Evolutionary conservation across 1,140 invertebrate species (phyloP).

Genomic region (Drosophila orosa): DNA sequence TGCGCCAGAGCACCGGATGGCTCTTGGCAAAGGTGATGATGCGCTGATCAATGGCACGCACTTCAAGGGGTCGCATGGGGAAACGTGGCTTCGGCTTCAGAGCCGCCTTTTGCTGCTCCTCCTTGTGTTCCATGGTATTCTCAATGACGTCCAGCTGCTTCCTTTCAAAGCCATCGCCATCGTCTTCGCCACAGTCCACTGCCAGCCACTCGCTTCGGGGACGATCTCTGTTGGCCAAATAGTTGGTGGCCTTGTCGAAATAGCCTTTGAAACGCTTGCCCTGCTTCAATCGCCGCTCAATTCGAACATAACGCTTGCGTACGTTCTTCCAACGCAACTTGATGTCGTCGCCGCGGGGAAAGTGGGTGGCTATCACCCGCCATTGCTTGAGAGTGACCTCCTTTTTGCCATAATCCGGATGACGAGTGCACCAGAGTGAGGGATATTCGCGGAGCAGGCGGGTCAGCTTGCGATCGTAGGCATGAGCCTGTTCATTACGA

Average conservation of each 20-base stretch:
- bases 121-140: slow-evolving; percentile 53
- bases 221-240: slow-evolving; percentile 71
- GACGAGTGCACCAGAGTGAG: slow-evolving; percentile 76
- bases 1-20: slow-evolving; percentile 79
- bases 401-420: slow-evolving; percentile 78
- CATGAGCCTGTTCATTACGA: slow-evolving; percentile 75
- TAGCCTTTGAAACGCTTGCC: slow-evolving; percentile 82
- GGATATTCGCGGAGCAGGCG: slow-evolving; percentile 72
- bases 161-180: slow-evolving; percentile 71
- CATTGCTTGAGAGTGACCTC: slow-evolving; percentile 77
- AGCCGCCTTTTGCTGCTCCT: not conserved
- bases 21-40: slow-evolving; percentile 83
- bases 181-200: slow-evolving; percentile 74
- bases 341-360: slow-evolving; percentile 73
- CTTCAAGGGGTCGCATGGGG: slow-evolving; percentile 58
- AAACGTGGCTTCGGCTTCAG: slow-evolving; percentile 21
- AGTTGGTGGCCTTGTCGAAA: slow-evolving; percentile 81
- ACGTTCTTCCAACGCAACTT: slow-evolving; percentile 81
- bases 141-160: slow-evolving; percentile 73
- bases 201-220: slow-evolving; percentile 62
- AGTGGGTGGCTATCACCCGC: slow-evolving; percentile 73
- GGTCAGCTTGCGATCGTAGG: slow-evolving; percentile 75
- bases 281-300: slow-evolving; percentile 65
- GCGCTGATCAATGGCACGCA: slow-evolving; percentile 66
- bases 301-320: slow-evolving; percentile 74